These are phyloP conservation scores for Aviceda subcristata DNA, from an alignment of 2,113 vertebrate genomes.

Conservation along the genomic window DNA sequence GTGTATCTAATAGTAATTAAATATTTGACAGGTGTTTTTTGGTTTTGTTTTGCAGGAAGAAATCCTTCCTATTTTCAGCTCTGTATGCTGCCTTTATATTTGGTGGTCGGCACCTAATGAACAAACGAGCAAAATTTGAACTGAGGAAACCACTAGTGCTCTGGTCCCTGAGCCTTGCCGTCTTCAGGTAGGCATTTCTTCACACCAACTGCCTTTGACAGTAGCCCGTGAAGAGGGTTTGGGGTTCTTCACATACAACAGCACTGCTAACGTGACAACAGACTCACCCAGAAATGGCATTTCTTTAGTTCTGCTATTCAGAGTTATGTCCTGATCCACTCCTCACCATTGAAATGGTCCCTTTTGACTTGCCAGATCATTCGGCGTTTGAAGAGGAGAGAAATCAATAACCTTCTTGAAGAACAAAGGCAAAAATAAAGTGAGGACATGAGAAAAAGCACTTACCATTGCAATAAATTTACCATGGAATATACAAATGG, in stretches of 20 bases:
- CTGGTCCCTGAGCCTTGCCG: constrained; percentile 97
- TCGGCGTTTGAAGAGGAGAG: not conserved
- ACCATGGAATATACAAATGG: not conserved
- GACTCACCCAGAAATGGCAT: not conserved
- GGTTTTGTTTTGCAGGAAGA: constrained; percentile 87
- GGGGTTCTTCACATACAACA: not conserved
- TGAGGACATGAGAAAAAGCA: not conserved
- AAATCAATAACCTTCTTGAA: not conserved
- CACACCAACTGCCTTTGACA: not conserved
- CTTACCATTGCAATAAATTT: not conserved
- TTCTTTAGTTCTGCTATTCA: not conserved
- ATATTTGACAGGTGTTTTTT: constrained; percentile 3
- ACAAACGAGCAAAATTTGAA: constrained; percentile 98
- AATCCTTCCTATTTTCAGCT: constrained; percentile 96
- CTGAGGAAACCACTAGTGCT: constrained; percentile 95
- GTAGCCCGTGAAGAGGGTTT: not conserved
- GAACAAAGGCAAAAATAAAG: not conserved
- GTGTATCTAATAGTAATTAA: not conserved
- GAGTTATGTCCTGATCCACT: not conserved
- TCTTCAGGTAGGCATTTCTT: constrained; percentile 85
- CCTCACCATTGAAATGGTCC: not conserved
- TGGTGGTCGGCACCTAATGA: constrained; percentile 96
- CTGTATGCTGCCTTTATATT: constrained; percentile 97
- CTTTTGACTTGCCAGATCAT: not conserved
- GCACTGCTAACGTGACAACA: not conserved